Base-by-base conservation (phyloP, 1,140 invertebrate genomes). In the Lepidurus couesii region DNA sequence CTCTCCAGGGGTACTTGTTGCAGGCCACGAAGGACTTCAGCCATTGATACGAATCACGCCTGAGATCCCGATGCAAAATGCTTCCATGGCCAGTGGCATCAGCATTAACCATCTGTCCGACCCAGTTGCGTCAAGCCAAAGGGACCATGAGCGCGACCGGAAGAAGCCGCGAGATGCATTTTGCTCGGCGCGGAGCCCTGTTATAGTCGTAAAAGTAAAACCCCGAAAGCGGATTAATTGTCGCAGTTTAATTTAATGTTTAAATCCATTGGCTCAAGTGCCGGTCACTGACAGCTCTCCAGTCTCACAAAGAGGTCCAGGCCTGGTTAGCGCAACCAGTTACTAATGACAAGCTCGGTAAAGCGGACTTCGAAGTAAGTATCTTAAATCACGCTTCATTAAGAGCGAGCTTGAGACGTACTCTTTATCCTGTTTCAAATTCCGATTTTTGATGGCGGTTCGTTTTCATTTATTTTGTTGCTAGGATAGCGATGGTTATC, bases 401-500 rank as follows among this genome's bases (percentile, higher is more conserved):
- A 34, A 34, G 26, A 34, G 26, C 26, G 2, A 1, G 26, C 26
- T 34, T 34, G 26, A 2, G 26, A 34, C 26, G 26, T 34, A 34
- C 26, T 34, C 26, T 34, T 34, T 34, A 34, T 34, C 26, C 26
- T 34, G 1, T 34, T 34, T 2, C 3, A 34, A 34, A 34, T 34
- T 34, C 2, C 26, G 1, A 34, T 1, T 34, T 34, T 34, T 1
- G 1, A 34, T 34, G 26, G 26, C 26, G 26, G 26, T 34, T 34
- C 26, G 26, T 34, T 34, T 34, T 34, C 3, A 34, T 34, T 1
- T 1, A 34, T 34, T 34, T 16, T 65, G 6, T 7, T 65, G 9
- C 21, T 65, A 65, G 53, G 53, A 65, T 16, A 65, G 53, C 53
- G 53, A 65, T 65, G 53, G 53, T 11, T 65, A 65, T 65, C 53